Percentiles rank a stretch among this genome's conserved stretches.
Evolutionary conservation across 2,888 invertebrate genomes (phyloP).

Genomic region (Adineta ricciae): DNA sequence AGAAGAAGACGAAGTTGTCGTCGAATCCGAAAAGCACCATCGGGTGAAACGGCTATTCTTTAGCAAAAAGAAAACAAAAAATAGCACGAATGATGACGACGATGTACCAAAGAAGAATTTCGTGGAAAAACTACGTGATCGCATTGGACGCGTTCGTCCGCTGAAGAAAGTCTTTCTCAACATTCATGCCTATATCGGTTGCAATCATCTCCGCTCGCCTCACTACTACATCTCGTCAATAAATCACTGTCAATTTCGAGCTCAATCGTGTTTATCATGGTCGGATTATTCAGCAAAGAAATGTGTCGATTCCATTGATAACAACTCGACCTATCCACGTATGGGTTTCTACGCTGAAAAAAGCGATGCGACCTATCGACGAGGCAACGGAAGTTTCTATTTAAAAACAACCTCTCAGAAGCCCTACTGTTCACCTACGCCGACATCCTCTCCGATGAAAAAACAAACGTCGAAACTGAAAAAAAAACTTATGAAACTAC

Average conservation of each 20-base stretch:
- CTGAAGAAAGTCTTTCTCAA: constrained; percentile 22
- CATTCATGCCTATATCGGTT: constrained; percentile 30
- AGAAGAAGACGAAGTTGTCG: neutral
- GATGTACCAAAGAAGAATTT: constrained; percentile 19
- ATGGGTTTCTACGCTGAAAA: constrained; percentile 31
- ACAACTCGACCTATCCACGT: constrained; percentile 17
- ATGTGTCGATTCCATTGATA: constrained; percentile 10
- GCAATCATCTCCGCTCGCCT: constrained; percentile 30
- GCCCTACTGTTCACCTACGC: constrained; percentile 20
- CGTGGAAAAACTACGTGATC: constrained; percentile 1
- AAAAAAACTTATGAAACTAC: neutral
- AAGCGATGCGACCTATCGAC: constrained; percentile 2
- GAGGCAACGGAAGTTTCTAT: neutral
- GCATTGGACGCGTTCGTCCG: neutral
- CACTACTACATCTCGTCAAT: constrained; percentile 33
- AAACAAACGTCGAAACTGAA: neutral
- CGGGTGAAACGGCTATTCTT: neutral
- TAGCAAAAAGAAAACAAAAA: neutral
- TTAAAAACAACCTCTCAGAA: constrained; percentile 12
- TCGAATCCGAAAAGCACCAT: too few species aligned
- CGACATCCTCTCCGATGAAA: neutral
- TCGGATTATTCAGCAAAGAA: neutral
- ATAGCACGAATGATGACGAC: neutral
- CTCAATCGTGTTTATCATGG: constrained; percentile 13
- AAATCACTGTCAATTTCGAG: constrained; percentile 26